Evolutionary conservation across 2,113 vertebrate genomes (phyloP).

Genomic region (Archocentrus centrarchus): DNA sequence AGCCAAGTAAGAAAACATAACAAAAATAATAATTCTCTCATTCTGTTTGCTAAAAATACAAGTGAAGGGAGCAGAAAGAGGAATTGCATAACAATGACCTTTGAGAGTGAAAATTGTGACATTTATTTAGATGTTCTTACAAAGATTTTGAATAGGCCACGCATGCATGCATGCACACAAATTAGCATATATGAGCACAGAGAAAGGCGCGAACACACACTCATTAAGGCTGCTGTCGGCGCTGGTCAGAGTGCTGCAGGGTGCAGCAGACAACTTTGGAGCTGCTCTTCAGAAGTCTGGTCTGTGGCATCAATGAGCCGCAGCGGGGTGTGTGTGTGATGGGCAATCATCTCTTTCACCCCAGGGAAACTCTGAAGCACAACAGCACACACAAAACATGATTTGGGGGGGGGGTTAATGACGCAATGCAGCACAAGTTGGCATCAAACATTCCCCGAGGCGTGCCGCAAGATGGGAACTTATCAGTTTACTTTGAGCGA

Average conservation of each 20-base stretch:
- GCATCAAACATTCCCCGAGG: slow-evolving; percentile 30
- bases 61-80: not conserved
- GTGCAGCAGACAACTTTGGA: slow-evolving; percentile 61
- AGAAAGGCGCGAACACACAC: not conserved
- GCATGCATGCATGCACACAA: not conserved
- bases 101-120: slow-evolving; percentile 17
- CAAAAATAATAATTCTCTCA: not conserved
- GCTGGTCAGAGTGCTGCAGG: slow-evolving; percentile 52
- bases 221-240: not conserved
- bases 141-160: not conserved
- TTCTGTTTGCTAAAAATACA: slow-evolving; percentile 6
- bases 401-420: slow-evolving; percentile 41
- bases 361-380: slow-evolving; percentile 81
- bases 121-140: slow-evolving; percentile 14
- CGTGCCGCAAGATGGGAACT: slow-evolving; percentile 37
- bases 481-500: slow-evolving; percentile 25
- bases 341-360: slow-evolving; percentile 86
- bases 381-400: slow-evolving; percentile 44
- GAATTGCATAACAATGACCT: slow-evolving; percentile 21
- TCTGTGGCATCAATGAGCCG: slow-evolving; percentile 87
- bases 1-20: not conserved
- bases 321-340: slow-evolving; percentile 84
- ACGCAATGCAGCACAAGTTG: slow-evolving; percentile 37
- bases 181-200: slow-evolving; percentile 14
- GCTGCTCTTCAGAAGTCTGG: slow-evolving; percentile 80